Evolutionary conservation across 2,888 invertebrate genomes (phyloP).

Genomic region (Cyclophora albipunctata): DNA sequence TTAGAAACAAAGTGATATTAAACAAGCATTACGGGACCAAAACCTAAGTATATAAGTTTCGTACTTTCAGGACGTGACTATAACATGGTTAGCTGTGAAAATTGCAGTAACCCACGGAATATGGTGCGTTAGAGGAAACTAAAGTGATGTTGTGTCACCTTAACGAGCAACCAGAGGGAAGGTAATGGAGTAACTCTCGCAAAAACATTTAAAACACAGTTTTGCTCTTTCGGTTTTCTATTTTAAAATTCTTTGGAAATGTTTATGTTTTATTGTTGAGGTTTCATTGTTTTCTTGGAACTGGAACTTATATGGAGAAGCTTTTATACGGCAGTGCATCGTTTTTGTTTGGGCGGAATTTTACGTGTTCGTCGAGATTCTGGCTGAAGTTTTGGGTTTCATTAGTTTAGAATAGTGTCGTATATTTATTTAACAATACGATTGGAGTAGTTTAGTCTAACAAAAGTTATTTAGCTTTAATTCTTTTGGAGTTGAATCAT

Average conservation of each 20-base stretch:
- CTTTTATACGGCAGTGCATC: too few relatives aligned
- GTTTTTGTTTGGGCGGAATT: too few relatives aligned
- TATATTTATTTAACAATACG: too few relatives aligned
- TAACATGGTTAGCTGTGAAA: slow-evolving; percentile 29
- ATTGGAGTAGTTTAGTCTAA: too few relatives aligned
- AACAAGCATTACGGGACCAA: slow-evolving; percentile 21
- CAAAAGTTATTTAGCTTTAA: too few relatives aligned
- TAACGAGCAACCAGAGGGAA: slow-evolving; percentile 40
- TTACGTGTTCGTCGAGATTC: too few relatives aligned
- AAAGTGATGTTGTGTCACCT: slow-evolving; percentile 41
- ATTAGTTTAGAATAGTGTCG: too few relatives aligned
- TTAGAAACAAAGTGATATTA: slow-evolving; percentile 7
- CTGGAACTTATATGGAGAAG: too few relatives aligned
- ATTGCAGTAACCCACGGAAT: slow-evolving; percentile 37
- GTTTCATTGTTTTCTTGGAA: too few relatives aligned
- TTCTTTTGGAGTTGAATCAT: too few relatives aligned
- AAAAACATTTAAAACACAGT: slow-evolving; percentile 33
- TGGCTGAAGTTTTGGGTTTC: too few relatives aligned
- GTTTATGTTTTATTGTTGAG: neutral
- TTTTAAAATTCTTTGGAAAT: slow-evolving; percentile 5
- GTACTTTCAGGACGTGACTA: slow-evolving; percentile 29
- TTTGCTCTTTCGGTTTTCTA: slow-evolving; percentile 29
- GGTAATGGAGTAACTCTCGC: slow-evolving; percentile 29
- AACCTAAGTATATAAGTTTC: slow-evolving; percentile 36
- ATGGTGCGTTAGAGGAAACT: slow-evolving; percentile 39